Conservation (phyloP, 2,113 vertebrate genomes). For the Triplophysa dalaica region DNA sequence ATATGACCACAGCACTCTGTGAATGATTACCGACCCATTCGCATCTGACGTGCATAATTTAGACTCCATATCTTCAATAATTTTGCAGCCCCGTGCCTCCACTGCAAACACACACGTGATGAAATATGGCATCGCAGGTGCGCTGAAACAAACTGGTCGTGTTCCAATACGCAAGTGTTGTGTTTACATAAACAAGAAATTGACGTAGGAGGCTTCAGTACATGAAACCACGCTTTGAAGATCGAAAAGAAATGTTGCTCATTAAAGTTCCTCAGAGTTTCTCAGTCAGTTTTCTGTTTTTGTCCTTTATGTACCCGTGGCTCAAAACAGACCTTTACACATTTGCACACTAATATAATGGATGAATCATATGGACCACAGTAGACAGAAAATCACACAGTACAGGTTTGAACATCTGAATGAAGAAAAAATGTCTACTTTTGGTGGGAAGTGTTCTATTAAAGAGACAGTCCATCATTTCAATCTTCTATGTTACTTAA, state of each 20-base stretch:
- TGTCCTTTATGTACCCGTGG: no score
- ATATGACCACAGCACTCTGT: not conserved
- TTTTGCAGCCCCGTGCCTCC: conserved; percentile 11
- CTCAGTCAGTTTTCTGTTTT: no score
- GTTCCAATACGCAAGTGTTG: conserved; percentile 3
- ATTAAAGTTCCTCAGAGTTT: not conserved
- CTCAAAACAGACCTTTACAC: no score
- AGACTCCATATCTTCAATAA: conserved; percentile 22
- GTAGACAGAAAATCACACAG: no score
- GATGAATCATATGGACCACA: no score
- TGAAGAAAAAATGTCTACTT: no score
- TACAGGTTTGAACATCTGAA: no score
- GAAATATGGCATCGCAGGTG: not conserved
- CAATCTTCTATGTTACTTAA: not conserved
- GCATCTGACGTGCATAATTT: conserved; percentile 29
- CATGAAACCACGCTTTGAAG: conserved; percentile 10
- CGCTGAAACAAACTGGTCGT: conserved; percentile 17
- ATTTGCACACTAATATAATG: no score
- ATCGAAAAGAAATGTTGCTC: not conserved
- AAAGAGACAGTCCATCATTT: not conserved
- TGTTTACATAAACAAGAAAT: conserved; percentile 9
- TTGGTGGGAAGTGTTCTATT: no score
- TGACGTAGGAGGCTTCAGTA: not conserved
- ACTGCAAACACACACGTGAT: not conserved
- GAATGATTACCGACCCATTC: conserved; percentile 24